phyloP scores from a whole-genome alignment of 2,888 invertebrate genomes.

The Pseudococcus viburni region DNA sequence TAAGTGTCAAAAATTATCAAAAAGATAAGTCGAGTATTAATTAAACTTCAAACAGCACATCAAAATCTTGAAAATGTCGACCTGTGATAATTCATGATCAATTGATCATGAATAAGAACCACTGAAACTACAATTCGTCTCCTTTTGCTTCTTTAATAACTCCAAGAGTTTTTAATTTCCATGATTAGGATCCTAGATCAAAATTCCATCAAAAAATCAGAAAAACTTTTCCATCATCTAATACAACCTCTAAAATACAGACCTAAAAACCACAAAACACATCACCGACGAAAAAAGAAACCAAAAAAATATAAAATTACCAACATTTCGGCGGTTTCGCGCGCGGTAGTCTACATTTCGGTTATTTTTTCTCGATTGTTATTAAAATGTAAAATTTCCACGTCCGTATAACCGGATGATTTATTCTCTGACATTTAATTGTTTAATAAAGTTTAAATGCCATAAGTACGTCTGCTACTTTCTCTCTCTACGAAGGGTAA shows the following conservation, averaged over 20 bases:
- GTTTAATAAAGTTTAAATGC: conserved; percentile 65
- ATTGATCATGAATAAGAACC: no score
- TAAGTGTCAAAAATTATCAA: no score
- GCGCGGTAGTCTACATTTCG: background rate
- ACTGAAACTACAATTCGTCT: no score
- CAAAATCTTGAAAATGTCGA: no score
- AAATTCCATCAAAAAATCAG: no score
- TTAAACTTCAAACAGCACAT: no score
- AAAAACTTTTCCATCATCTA: background rate
- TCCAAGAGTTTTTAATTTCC: no score
- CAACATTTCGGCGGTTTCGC: background rate
- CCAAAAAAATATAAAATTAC: conserved; percentile 40
- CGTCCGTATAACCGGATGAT: conserved; percentile 57
- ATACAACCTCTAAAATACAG: background rate
- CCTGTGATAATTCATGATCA: no score
- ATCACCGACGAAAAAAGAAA: background rate
- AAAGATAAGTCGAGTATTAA: no score
- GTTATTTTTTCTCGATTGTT: conserved; percentile 58
- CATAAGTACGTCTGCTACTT: conserved; percentile 50
- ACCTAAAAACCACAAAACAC: background rate
- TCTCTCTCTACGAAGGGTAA: conserved; percentile 44
- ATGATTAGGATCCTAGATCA: no score
- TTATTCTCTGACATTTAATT: conserved; percentile 62
- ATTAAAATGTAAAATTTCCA: conserved; percentile 60
- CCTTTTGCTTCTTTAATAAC: no score